These are phyloP conservation scores for Selenia dentaria DNA, from an alignment of 2,888 invertebrate species.

Conservation along the genomic window DNA sequence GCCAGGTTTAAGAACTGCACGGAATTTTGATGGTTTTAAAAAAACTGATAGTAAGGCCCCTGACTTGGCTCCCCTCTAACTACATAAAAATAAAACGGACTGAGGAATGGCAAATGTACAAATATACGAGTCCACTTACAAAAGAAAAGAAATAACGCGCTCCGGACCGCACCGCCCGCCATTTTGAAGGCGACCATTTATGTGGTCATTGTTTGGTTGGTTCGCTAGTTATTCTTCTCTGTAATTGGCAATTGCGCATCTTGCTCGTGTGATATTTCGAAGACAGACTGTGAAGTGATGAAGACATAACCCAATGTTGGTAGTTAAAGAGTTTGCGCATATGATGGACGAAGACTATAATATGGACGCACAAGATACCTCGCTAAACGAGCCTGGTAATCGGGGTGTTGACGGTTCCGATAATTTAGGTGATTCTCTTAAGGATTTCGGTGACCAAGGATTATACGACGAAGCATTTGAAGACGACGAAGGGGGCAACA, in stretches of 20 bases:
- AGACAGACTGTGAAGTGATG: conserved; percentile 54
- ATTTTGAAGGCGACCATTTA: conserved; percentile 20
- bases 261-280: conserved; percentile 24
- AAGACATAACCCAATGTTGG: conserved; percentile 55
- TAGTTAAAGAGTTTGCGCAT: not conserved
- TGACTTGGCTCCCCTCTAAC: too few species aligned
- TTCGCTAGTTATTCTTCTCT: too few species aligned
- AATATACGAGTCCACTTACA: too few species aligned
- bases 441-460: conserved; percentile 65
- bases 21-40: too few species aligned
- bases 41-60: too few species aligned
- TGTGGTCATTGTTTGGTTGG: conserved; percentile 10
- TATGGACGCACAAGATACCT: conserved; percentile 65
- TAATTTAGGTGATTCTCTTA: conserved; percentile 50
- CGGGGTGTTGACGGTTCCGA: conserved; percentile 45
- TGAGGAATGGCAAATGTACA: too few species aligned
- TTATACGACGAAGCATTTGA: conserved; percentile 68
- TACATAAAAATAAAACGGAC: too few species aligned
- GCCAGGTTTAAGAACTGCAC: too few species aligned
- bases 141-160: too few species aligned
- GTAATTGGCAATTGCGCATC: too few species aligned
- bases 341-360: conserved; percentile 71
- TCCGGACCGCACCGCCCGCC: conserved; percentile 9
- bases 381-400: conserved; percentile 49
- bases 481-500: conserved; percentile 66